Evolutionary conservation across 2,797 vertebrate genomes (phyloP), one percentile per base, ranked within the genome.

Genomic region (Eulemur rubriventer): DNA sequence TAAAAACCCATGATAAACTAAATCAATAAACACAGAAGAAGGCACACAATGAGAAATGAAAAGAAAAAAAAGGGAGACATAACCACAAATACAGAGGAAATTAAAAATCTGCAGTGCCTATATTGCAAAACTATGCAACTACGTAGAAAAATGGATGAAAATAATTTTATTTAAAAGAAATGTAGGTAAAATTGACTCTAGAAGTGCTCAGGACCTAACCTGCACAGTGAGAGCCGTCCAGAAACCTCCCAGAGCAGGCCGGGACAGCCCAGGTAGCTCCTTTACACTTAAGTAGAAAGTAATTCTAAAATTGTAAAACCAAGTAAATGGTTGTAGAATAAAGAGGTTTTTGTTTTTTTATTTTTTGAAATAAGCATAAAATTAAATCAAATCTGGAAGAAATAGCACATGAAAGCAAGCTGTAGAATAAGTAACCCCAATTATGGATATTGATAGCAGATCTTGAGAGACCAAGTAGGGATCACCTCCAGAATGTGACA

Each of bases 261-360:
- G 6, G 41, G 80, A 30, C 4, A 65, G 10, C 12, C 46, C 57
- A 52, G 75, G 13, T 6, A 24, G 16, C 17, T 82, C 46, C 63
- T 87, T 63, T 18, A 65, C 41, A 81, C 48, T 61, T 38, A 61
- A 41, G 33, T 38, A 81, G 24, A 90, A 89, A 65, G 61, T 69
- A 3, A 67, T 70, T 94, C 50, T 83, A 70, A 83, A 91, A 79
- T 70, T 94, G 33, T 73, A 76, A 83, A 91, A 79, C 33, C 61
- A 88, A 81, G 61, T 41, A 35, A 16, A 55, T 24, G 18, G 35
- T 7, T 63, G 52, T 20, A 10, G 46, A 63, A n/a, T 63, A 55
- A 1, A 85, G 26, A 63, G 33, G 1, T 7, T 83, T 73, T n/a
- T 35, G 38, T 48, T n/a, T 38, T 43, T 14, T 65, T n/a, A n/a